Conservation (phyloP, 2,888 invertebrate species). For the Mayetiola destructor region DNA sequence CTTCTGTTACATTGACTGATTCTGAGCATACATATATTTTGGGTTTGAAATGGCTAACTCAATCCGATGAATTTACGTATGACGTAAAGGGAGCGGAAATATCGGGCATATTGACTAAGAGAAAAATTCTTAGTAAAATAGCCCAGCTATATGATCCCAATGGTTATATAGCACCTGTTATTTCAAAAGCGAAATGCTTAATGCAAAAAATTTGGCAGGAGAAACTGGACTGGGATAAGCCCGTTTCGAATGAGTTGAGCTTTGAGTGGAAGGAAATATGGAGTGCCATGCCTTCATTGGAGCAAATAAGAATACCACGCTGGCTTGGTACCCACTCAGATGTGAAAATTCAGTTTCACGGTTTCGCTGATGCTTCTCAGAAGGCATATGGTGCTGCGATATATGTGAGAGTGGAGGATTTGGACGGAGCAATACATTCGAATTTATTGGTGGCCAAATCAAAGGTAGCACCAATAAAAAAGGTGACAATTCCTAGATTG, state of each 20-base stretch:
- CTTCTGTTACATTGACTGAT: background rate
- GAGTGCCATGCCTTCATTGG: background rate
- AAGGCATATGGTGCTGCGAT: slow-evolving; percentile 15
- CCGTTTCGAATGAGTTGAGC: slow-evolving; percentile 3
- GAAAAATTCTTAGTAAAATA: slow-evolving; percentile 15
- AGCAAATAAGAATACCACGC: slow-evolving; percentile 15
- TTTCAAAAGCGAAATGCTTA: slow-evolving; percentile 16
- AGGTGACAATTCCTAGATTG: slow-evolving; percentile 22
- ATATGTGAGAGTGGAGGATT: slow-evolving; percentile 11
- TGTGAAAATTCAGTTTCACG: slow-evolving; percentile 15
- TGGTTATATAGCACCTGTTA: slow-evolving; percentile 17
- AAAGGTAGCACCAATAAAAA: slow-evolving; percentile 16
- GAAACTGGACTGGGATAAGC: slow-evolving; percentile 18
- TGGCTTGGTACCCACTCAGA: background rate
- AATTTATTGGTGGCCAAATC: slow-evolving; percentile 16
- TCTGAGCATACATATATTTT: background rate
- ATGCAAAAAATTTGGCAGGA: slow-evolving; percentile 17
- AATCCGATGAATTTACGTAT: slow-evolving; percentile 2
- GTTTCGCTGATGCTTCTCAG: slow-evolving; percentile 17
- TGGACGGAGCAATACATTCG: background rate
- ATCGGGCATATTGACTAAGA: slow-evolving; percentile 13
- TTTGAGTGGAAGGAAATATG: slow-evolving; percentile 15
- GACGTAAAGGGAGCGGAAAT: background rate
- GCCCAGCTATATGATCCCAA: slow-evolving; percentile 18
- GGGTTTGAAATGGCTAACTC: background rate